Evolutionary conservation across 2,888 invertebrate genomes (phyloP), one percentile per base, ranked within the genome.

Genomic region (Hypomecis atomaria): DNA sequence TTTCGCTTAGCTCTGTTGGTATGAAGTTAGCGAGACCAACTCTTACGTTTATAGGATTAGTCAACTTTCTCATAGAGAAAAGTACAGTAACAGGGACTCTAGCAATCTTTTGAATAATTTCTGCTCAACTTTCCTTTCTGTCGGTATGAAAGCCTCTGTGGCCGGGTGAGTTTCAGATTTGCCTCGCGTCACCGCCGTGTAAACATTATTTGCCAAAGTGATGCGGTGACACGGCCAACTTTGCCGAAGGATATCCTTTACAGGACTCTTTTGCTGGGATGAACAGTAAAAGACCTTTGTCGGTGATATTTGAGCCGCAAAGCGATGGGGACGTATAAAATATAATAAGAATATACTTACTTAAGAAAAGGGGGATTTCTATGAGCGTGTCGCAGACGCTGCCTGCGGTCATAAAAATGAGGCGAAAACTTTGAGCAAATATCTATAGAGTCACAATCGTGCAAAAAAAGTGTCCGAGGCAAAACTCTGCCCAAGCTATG

Each of bases 141-240:
- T 44, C 33, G 40, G 50, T 57, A 56, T 50, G 54, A 56, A 70
- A 72, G 75, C 65, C 23, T 56, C 72, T 72, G 62, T 66, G 72
- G 54, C 64, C 49, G 86, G 84, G 85, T 87, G 87, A 87, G 83
- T 86, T 77, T 86, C 87, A 85, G 86, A 89, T 90, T 90, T 87
- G 85, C 84, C 77, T 85, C 82, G 78, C 82, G 81, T 87, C 84
- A 85, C 84, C 83, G 80, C 82, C 81, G 83, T 89, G 86, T 86
- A 87, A 86, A 89, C 86, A 86, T 86, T 88, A 89, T 89, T 88
- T 87, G 84, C 78, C 78, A 84, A 86, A 89, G 88, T 87, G 87
- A 85, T 81, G 79, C 84, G 81, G 84, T 87, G 89, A 88, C 86
- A 85, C 76, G 81, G 76, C 79, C 79, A 83, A 84, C 81, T 83